Evolutionary conservation across 2,113 vertebrate genomes (phyloP), one percentile per base, ranked within the genome.

Genomic region (Lepus americanus): DNA sequence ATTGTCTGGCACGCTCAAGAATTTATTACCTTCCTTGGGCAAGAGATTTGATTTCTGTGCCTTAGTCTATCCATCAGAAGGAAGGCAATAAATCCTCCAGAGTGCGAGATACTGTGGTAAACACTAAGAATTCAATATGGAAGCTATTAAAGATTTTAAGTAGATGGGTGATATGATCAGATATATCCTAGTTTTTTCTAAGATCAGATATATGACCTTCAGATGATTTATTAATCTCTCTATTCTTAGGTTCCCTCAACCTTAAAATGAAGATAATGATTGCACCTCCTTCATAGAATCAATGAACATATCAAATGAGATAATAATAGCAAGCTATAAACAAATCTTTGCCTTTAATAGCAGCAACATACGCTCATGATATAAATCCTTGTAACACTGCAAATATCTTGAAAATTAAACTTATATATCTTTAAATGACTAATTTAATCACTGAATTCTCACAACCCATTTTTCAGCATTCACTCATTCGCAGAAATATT

Each of bases 141-240:
- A 94, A 73, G 10, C 44, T 70, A 17, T 3, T 73, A 55, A 79
- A 88, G 70, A 55, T 67, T 89, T 93, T 79, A 89, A 88, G 39
- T 69, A 51, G 49, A 79, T 9, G 49, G 23, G 14, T 84, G 27
- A 76, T 67, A 61, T 36, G 1, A 49, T 25, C 55, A 82, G n/a
- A 59, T 29, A 10, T 59, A 64, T 53, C 16, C 29, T 94, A 79
- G 44, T 23, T 91, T 67, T 22, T 64, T 82, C 53, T 36, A 49
- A 4, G 39, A 29, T 16, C 51, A 79, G 31, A 6, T 78, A 3
- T 31, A 29, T 49, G 77, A 44, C 3, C 12, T 66, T 79, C 13
- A 16, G 49, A 13, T 83, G 25, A 53, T 25, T 27, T 72, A 49
- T 20, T 90, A 72, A 81, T 77, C 69, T 51, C 20, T 25, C 1